These are phyloP conservation scores for Galbula dea DNA, from an alignment of 2,113 vertebrate genomes.

Conservation along the genomic window DNA sequence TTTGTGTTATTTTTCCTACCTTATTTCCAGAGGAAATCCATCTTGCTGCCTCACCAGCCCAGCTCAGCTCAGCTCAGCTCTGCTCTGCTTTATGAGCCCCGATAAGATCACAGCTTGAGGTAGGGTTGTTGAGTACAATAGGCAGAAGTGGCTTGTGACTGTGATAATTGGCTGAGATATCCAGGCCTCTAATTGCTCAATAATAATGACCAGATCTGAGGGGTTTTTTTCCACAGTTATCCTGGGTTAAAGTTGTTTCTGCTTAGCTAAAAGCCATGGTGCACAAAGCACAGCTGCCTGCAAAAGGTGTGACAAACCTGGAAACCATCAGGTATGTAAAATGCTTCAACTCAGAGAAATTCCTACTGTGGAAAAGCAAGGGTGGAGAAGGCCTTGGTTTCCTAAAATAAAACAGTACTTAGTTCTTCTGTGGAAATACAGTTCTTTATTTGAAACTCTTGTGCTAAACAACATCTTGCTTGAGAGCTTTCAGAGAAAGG, in stretches of 20 bases:
- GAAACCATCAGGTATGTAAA: background rate
- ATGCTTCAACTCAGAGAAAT: background rate
- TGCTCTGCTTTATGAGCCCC: background rate
- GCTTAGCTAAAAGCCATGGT: background rate
- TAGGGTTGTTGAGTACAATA: background rate
- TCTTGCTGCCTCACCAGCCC: background rate
- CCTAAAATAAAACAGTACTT: background rate
- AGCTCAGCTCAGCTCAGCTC: background rate
- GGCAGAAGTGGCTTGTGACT: background rate
- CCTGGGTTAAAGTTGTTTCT: background rate
- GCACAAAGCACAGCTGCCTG: background rate
- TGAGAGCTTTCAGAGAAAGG: background rate
- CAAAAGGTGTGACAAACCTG: background rate
- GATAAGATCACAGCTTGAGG: slow-evolving; percentile 28
- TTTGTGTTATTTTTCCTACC: background rate
- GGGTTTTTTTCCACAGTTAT: background rate
- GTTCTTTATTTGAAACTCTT: background rate
- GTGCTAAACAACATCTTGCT: background rate
- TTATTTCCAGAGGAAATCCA: slow-evolving; percentile 9
- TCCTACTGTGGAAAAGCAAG: background rate
- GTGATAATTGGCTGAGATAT: slow-evolving; percentile 10
- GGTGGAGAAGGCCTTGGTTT: background rate
- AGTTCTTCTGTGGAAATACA: background rate
- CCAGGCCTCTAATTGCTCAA: background rate
- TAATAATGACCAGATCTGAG: background rate